Evolutionary conservation across 2,113 vertebrate genomes (phyloP).

Genomic region (Hippoglossus stenolepis): DNA sequence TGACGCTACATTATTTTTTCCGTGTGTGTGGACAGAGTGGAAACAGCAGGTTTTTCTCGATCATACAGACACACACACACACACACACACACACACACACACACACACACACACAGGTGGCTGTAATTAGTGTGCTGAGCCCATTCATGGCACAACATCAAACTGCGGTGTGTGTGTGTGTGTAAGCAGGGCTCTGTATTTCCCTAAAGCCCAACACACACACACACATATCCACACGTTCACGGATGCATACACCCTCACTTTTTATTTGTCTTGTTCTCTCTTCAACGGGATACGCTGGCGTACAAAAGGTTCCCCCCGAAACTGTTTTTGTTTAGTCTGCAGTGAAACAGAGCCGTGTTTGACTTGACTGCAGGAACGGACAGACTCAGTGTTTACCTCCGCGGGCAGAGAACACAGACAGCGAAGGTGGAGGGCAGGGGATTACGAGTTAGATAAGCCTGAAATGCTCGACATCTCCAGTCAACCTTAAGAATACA

Average conservation of each 20-base stretch:
- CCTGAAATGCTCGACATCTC: conserved; percentile 39
- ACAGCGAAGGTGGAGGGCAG: conserved; percentile 36
- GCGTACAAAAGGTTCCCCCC: conserved; percentile 43
- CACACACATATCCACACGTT: conserved; percentile 38
- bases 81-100: conserved; percentile 2
- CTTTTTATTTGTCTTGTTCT: conserved; percentile 51
- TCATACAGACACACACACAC: conserved; percentile 55
- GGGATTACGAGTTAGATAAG: conserved; percentile 58
- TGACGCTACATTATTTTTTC: conserved; percentile 37
- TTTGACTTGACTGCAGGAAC: conserved; percentile 54
- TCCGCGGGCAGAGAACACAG: conserved; percentile 27
- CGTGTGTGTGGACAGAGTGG: conserved; percentile 39
- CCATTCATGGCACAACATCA: conserved; percentile 76
- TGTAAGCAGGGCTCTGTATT: too few relatives aligned
- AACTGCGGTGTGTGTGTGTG: conserved; percentile 45
- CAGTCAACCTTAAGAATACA: conserved; percentile 26
- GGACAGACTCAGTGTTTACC: conserved; percentile 38
- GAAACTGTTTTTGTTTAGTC: conserved; percentile 74
- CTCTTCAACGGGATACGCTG: conserved; percentile 34
- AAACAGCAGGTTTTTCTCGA: conserved; percentile 62
- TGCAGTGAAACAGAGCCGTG: conserved; percentile 46
- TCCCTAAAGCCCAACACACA: conserved; percentile 8
- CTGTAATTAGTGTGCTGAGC: conserved; percentile 76
- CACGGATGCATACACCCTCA: conserved; percentile 42
- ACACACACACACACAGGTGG: conserved; percentile 74